Percentiles rank a stretch among this genome's conserved stretches.
Conservation (phyloP, 2,888 invertebrate species). For the Portevinia maculata region DNA sequence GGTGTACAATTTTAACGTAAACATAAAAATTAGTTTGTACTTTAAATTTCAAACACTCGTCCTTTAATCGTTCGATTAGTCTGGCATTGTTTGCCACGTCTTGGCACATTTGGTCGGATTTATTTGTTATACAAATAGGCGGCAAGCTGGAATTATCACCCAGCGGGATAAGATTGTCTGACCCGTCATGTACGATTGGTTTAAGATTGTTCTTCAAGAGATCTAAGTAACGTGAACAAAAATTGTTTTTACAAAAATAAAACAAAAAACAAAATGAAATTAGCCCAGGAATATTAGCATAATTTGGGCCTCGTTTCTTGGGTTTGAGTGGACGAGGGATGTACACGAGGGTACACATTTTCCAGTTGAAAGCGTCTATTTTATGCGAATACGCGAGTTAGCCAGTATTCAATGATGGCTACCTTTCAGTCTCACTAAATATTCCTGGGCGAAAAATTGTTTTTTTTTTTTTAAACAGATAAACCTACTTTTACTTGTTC, state of each 20-base stretch:
- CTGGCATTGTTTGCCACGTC: conserved; percentile 84
- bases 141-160: conserved; percentile 84
- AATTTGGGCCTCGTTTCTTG: too few species aligned
- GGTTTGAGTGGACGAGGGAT: too few species aligned
- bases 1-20: conserved; percentile 88
- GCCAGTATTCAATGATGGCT: too few species aligned
- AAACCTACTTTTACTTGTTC: conserved; percentile 41
- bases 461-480: too few species aligned
- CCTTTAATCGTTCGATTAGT: conserved; percentile 85
- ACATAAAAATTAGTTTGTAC: conserved; percentile 90
- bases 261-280: too few species aligned
- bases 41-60: conserved; percentile 88
- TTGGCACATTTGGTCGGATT: conserved; percentile 79
- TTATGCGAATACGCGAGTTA: too few species aligned
- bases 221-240: not conserved
- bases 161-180: conserved; percentile 80
- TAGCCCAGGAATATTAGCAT: too few species aligned
- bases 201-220: conserved; percentile 18
- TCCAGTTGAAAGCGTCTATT: too few species aligned
- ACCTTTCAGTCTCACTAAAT: too few species aligned
- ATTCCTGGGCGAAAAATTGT: too few species aligned
- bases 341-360: too few species aligned
- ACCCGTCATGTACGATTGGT: conserved; percentile 75
- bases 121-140: conserved; percentile 82
- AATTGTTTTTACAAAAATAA: too few species aligned